Base-by-base conservation (phyloP, 1,140 invertebrate genomes). In the Belonocnema kinseyi region DNA sequence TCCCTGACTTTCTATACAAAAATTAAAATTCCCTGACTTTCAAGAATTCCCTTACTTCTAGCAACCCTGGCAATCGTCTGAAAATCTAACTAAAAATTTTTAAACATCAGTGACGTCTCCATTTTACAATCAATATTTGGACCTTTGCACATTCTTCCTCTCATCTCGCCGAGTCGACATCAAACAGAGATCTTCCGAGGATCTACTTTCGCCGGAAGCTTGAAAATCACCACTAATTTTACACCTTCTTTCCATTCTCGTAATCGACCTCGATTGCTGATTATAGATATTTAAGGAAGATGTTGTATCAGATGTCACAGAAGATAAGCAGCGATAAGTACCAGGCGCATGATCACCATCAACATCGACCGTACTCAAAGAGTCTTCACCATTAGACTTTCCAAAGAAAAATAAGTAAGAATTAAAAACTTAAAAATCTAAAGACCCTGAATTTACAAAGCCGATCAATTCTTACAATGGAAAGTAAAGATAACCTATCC, bases 241-340 rank as follows among this genome's bases (percentile, higher is more conserved):
- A 66, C 84, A 85, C 56, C 84, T 75, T 56, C 83, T 75, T 21
- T 85, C 83, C 3, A 77, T 17, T 50, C 72, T 53, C n/a, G 33
- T 21, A 11, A 52, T 19, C 3, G 61, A 50, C 17, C 11, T 66
- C 0, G 46, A 81, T 0, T 80, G 82, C 7, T 74, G 78, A 12
- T 17, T 8, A 3, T 72, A 17, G 11, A 13, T 80, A 19, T 70
- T 19, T 58, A 74, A 58, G 0, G 50, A 17, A 12, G 74, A 26
- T 3, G 50, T 21, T 13, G 73, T 51, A 0, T 51, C 33, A 14
- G 75, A 58, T 6, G 77, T 66, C 19, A 78, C 72, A 5, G 79
- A 33, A n/a, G 81, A 78, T n/a, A 81, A 81, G 70, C 81, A 84
- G 3, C 84, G 83, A 51, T 84, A 85, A 7, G 84, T 85, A 13